Percentiles rank a stretch among this genome's conserved stretches.
These are phyloP conservation scores for Batillaria attramentaria DNA, from an alignment of 1,140 invertebrate species.

Conservation along the genomic window DNA sequence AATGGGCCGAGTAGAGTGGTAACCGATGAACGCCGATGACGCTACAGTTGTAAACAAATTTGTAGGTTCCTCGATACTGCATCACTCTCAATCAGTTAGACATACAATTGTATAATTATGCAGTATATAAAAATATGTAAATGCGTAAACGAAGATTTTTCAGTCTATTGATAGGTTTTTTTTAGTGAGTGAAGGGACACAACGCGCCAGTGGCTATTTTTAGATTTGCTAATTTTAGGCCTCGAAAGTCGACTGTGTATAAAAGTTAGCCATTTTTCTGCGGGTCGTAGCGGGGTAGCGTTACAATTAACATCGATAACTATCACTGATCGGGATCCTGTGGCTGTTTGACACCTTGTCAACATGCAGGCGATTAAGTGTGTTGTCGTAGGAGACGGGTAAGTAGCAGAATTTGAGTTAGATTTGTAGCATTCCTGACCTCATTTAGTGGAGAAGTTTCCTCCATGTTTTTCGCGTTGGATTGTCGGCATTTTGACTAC, in stretches of 20 bases:
- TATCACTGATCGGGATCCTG: neutral
- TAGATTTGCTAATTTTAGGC: constrained; percentile 37
- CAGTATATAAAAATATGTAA: neutral
- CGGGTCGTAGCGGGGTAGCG: neutral
- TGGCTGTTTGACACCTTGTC: neutral
- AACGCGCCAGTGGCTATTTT: constrained; percentile 32
- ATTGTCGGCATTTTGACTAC: constrained; percentile 2
- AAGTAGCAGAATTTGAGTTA: constrained; percentile 36
- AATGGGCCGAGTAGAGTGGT: no score
- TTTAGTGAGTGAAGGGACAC: constrained; percentile 21
- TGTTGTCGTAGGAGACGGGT: constrained; percentile 93
- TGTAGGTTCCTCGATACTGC: no score
- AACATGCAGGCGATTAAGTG: constrained; percentile 95
- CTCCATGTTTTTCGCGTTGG: constrained; percentile 8
- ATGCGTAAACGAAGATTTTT: no score
- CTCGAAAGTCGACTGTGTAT: neutral
- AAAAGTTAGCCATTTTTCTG: constrained; percentile 30
- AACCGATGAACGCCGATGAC: no score
- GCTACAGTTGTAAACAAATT: no score
- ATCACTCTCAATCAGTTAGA: no score
- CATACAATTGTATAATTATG: no score
- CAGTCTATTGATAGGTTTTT: neutral
- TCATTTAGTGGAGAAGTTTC: constrained; percentile 9
- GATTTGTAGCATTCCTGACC: neutral
- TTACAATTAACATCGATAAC: neutral